Percentiles rank a stretch among this genome's conserved stretches.
Conservation (phyloP, 37 sponge, comb jelly and placozoan species). For the Cladorhizidae sp. region DNA sequence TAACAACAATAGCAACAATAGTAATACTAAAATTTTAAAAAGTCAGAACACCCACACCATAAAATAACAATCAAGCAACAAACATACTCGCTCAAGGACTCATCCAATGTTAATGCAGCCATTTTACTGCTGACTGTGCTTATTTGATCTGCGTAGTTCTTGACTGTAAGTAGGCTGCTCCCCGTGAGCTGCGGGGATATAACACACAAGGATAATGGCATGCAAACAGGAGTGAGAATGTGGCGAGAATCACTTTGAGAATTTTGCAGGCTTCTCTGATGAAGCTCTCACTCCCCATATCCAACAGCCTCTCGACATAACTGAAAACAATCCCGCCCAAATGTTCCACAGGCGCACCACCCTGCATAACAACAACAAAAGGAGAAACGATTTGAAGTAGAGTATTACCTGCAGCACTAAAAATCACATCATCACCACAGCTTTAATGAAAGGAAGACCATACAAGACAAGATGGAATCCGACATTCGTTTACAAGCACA, state of each 20-base stretch:
- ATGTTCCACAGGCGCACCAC: background rate
- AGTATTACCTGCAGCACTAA: too few species aligned
- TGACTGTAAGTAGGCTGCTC: background rate
- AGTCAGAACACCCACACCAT: too few species aligned
- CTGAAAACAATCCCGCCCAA: background rate
- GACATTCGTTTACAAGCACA: too few species aligned
- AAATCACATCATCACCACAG: too few species aligned
- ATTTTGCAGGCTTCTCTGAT: conserved; percentile 30
- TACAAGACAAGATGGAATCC: too few species aligned
- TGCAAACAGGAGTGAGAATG: background rate
- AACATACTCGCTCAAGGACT: conserved; percentile 12
- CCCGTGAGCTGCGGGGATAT: background rate
- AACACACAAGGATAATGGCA: background rate
- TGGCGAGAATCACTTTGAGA: conserved; percentile 11
- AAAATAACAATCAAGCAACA: too few species aligned
- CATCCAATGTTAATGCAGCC: background rate
- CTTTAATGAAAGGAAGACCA: too few species aligned
- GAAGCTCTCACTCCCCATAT: background rate
- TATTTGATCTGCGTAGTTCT: background rate
- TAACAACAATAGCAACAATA: too few species aligned
- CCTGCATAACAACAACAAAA: too few species aligned
- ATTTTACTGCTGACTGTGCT: background rate
- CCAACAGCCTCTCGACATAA: conserved; percentile 8
- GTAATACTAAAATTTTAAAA: too few species aligned
- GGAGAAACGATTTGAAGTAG: too few species aligned